These are phyloP conservation scores for Nomada ruficornis DNA, from an alignment of 2,888 invertebrate species.

Conservation along the genomic window DNA sequence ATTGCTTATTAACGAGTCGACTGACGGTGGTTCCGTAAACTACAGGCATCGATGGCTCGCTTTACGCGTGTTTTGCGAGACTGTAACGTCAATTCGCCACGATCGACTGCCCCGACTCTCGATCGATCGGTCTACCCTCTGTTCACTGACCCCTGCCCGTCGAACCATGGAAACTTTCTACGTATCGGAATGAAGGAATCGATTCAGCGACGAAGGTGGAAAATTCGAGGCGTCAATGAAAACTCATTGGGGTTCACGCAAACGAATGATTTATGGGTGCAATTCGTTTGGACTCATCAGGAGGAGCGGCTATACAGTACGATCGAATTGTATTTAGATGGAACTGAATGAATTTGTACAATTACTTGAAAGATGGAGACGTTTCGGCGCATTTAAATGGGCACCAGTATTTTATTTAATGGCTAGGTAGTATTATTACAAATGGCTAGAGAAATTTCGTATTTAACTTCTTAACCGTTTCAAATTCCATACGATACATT, in stretches of 20 bases:
- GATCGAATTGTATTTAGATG: too few species aligned
- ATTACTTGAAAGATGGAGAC: too few species aligned
- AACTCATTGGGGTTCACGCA: background rate
- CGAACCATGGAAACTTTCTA: conserved; percentile 23
- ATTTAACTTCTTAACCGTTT: too few species aligned
- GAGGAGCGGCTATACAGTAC: background rate
- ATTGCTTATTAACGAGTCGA: conserved; percentile 58
- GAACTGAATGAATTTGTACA: too few species aligned
- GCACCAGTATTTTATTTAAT: too few species aligned
- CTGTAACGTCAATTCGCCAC: conserved; percentile 45
- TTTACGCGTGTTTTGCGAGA: conserved; percentile 43
- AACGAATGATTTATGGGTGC: background rate
- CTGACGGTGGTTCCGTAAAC: conserved; percentile 44
- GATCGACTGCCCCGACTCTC: conserved; percentile 42
- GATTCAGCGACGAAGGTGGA: background rate
- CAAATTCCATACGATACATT: too few species aligned
- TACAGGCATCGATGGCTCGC: conserved; percentile 28
- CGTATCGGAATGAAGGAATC: background rate
- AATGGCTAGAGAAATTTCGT: too few species aligned
- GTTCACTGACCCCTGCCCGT: conserved; percentile 50
- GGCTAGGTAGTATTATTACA: too few species aligned
- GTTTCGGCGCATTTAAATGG: too few species aligned
- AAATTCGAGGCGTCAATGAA: background rate
- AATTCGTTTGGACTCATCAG: background rate
- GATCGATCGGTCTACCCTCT: conserved; percentile 43